Base-by-base conservation (phyloP, 2,113 vertebrate species). In the Leptosomus discolor region DNA sequence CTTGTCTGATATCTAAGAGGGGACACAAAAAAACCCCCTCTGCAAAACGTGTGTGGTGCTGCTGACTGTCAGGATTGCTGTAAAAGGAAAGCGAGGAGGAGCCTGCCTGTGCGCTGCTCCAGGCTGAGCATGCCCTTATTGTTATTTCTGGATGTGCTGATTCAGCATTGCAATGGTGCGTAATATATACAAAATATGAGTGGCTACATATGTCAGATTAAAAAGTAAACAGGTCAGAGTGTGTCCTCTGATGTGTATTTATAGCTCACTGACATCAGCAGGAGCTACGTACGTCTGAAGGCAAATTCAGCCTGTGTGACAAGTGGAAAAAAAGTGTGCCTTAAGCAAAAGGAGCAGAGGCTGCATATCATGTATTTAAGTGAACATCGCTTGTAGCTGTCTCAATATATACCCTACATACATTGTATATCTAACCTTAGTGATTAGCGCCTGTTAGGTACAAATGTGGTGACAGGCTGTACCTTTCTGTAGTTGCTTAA, bases 401-500 rank as follows among this genome's bases (percentile, higher is more conserved):
- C 57, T 76, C 74, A 70, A 34, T 61, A 34, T 60, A 69, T 56
- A 60, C 45, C 53, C 64, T 64, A 5, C 89, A 94, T 73, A 57
- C 10, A 50, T 73, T 94, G 92, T 96, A 45, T 90, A 57, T 92
- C 69, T 79, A 95, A 92, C 87, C 54, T 36, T 34, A 45, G 39
- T 3, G 45, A 89, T 94, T 92, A 94, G 88, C 0, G 8, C 77
- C 92, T 90, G 70, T 65, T 79, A 82, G 80, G 37, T 94, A 95
- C 54, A 85, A 87, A 95, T 58, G 84, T 85, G 91, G 80, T 94
- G 86, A 95, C 91, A 92, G 85, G 94, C 93, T 95, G 88, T 82
- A 97, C 94, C 90, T 96, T 79, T 88, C 85, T 95, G 91, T 41
- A 90, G 93, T 89, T 86, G 82, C 77, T 93, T 94, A 63, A 77